Conservation (phyloP, 2,888 invertebrate genomes). For the Clivina fossor region DNA sequence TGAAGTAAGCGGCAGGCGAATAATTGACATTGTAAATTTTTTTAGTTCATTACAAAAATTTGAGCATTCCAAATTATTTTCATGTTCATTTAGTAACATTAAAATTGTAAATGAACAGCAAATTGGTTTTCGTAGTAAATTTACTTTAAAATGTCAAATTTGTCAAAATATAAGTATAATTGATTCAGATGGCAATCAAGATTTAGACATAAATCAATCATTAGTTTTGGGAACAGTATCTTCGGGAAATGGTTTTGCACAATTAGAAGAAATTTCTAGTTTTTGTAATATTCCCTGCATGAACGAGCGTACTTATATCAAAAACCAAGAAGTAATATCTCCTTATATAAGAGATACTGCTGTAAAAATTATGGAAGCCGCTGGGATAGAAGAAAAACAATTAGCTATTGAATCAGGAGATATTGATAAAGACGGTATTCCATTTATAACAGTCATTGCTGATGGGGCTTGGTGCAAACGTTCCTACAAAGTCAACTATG, state of each 20-base stretch:
- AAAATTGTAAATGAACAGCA: too few relatives aligned
- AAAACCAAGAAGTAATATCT: conserved; percentile 3
- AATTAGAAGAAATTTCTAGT: conserved; percentile 2
- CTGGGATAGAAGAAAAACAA: conserved; percentile 6
- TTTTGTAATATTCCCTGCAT: conserved; percentile 4
- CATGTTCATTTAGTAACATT: too few relatives aligned
- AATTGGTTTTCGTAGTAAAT: too few relatives aligned
- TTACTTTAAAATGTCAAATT: too few relatives aligned
- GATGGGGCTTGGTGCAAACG: conserved; percentile 17
- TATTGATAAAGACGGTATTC: conserved; percentile 6
- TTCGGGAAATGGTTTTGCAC: conserved; percentile 4
- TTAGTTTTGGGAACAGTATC: conserved; percentile 1
- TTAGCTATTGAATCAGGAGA: conserved; percentile 12
- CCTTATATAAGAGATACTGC: not conserved
- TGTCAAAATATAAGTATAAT: too few relatives aligned
- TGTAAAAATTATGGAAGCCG: conserved; percentile 5
- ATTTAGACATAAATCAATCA: conserved; percentile 2
- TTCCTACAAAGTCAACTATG: conserved; percentile 15
- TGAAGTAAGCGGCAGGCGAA: too few relatives aligned
- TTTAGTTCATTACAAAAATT: too few relatives aligned
- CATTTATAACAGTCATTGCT: conserved; percentile 12
- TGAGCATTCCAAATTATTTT: too few relatives aligned
- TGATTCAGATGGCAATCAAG: too few relatives aligned
- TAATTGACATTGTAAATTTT: too few relatives aligned
- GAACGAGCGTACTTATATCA: conserved; percentile 9